These are phyloP conservation scores for Nanorana parkeri DNA, from an alignment of 2,113 vertebrate genomes.

Conservation along the genomic window DNA sequence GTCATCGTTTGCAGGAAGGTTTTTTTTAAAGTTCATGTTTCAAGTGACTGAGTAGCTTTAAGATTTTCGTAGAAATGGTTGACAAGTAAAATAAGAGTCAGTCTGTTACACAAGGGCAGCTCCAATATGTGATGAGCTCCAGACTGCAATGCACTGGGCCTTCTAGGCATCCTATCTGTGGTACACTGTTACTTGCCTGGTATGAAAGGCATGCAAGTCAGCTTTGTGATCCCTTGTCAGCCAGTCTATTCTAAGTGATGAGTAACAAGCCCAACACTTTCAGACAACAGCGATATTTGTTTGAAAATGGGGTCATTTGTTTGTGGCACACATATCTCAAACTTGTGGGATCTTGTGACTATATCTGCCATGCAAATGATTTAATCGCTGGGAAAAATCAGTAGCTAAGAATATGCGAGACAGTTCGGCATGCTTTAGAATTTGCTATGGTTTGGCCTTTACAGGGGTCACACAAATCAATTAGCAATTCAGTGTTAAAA, in stretches of 20 bases:
- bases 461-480: not conserved
- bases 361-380: not conserved
- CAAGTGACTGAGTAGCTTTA: not conserved
- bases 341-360: constrained; percentile 21
- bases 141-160: constrained; percentile 20
- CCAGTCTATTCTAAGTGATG: constrained; percentile 14
- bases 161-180: constrained; percentile 10
- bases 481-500: not conserved
- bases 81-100: constrained; percentile 16
- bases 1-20: too few species aligned
- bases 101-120: not conserved
- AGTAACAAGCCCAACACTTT: constrained; percentile 17
- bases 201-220: constrained; percentile 43
- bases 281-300: constrained; percentile 29
- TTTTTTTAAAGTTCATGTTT: too few species aligned
- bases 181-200: constrained; percentile 46
- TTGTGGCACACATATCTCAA: constrained; percentile 23
- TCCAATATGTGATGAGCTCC: constrained; percentile 21
- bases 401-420: not conserved
- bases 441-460: not conserved
- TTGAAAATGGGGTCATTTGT: constrained; percentile 38
- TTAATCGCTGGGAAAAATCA: not conserved
- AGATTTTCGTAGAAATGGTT: not conserved
- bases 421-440: not conserved
- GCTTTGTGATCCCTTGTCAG: constrained; percentile 44